A percentile compares a stretch with the other conserved stretches of the same genome.
Conservation (phyloP, 2,888 invertebrate species). For the Dendrolimus houi region DNA sequence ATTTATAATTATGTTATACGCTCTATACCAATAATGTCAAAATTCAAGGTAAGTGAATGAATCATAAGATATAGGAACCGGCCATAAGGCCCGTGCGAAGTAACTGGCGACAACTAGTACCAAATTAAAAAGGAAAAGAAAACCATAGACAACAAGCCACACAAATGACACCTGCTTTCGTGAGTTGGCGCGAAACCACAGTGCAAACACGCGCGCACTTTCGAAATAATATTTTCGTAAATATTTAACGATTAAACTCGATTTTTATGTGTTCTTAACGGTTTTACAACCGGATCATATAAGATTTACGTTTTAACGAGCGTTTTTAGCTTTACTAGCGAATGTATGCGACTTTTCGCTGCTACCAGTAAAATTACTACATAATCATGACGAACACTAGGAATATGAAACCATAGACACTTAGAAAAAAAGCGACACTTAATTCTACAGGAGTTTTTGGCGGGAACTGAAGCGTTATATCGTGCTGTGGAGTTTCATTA, state of each 20-base stretch:
- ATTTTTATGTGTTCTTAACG: background rate
- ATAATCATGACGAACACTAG: too few relatives aligned
- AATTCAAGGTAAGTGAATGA: too few relatives aligned
- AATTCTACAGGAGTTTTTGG: too few relatives aligned
- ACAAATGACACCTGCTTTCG: constrained; percentile 1
- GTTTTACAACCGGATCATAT: background rate
- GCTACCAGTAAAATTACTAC: background rate
- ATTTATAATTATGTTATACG: too few relatives aligned
- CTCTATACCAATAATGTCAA: too few relatives aligned
- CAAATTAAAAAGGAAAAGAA: background rate
- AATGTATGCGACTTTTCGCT: background rate
- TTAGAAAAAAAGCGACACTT: too few relatives aligned
- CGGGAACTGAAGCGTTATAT: too few relatives aligned
- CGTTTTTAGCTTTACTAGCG: background rate
- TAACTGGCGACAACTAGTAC: too few relatives aligned
- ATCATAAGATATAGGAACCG: too few relatives aligned
- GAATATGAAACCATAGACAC: too few relatives aligned
- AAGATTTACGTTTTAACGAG: background rate
- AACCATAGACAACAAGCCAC: constrained; percentile 2
- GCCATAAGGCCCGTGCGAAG: too few relatives aligned
- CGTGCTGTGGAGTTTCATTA: too few relatives aligned
- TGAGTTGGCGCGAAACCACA: constrained; percentile 1
- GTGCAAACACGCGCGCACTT: background rate
- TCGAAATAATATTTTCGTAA: constrained; percentile 3
- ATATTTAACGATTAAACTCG: constrained; percentile 16